Evolutionary conservation across 2,113 vertebrate species (phyloP), one percentile per base, ranked within the genome.

Genomic region (Coregonus clupeaformis): DNA sequence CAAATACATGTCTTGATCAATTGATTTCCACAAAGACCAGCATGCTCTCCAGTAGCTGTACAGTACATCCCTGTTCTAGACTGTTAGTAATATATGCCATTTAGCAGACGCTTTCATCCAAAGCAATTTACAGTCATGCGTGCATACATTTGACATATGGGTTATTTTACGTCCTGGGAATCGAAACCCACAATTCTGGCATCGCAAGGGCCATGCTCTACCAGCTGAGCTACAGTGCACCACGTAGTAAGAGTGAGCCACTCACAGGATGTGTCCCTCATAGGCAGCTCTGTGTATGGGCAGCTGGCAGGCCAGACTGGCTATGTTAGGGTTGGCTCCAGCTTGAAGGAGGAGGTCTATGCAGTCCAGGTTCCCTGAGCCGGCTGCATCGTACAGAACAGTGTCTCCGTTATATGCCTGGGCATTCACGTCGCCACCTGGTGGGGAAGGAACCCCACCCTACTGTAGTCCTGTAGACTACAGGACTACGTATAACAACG

Each of bases 221-320:
- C 9, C 36, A 42, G 36, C 36, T 42, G 36, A 42, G 36, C 36
- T 42, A 42, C 36, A 12, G 36, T 11, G 36, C 7, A 12, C 36
- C 9, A 11, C 36, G 36, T 42, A 42, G 36, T 12, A 1, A 29
- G 25, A 55, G n/a, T 32, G 45, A 12, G 16, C 62, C 78, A 91
- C 94, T 95, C 82, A 97, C 95, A 97, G 86, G 63, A 93, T 95
- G 89, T 97, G 94, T 2, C 95, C 95, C 85, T 94, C 93, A 4
- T 94, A 95, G 24, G 95, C 94, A 1, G 94, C 94, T 79, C 92
- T 89, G 86, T 96, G 94, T 86, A 97, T 95, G 25, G 95, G 95
- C 69, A 96, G 92, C 73, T 95, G 91, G 22, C 86, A 94, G 71
- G 94, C 90, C 52, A 90, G 90, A 80, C 92, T 95, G 32, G 95